These are phyloP conservation scores for Sussaba pulchella DNA, from an alignment of 2,888 invertebrate species.

Conservation along the genomic window DNA sequence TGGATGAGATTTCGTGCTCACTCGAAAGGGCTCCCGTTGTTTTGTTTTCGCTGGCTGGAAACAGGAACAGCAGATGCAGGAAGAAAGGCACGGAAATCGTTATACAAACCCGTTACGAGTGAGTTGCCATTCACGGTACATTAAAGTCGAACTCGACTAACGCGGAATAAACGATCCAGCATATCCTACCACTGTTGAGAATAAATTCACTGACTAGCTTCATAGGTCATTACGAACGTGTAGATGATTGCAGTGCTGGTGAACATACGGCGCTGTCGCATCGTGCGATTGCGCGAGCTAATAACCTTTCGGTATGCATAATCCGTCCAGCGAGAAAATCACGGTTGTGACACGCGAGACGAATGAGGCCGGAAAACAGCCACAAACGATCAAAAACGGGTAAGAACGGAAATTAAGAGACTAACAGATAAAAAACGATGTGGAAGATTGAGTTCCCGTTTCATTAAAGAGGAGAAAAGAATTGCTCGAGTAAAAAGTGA, in stretches of 20 bases:
- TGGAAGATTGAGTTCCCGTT: conserved; percentile 17
- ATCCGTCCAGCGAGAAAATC: neutral
- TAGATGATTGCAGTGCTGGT: neutral
- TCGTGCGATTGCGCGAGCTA: neutral
- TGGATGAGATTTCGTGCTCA: neutral
- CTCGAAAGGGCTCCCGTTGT: conserved; percentile 2
- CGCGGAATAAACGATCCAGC: neutral
- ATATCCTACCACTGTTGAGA: neutral
- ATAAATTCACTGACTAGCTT: neutral
- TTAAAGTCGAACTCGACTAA: neutral
- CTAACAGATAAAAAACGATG: neutral
- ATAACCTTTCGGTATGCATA: neutral
- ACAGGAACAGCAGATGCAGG: conserved; percentile 4
- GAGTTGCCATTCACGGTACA: neutral
- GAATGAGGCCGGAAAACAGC: neutral
- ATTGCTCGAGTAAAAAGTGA: conserved; percentile 47
- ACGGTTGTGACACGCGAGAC: neutral
- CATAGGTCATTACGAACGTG: neutral
- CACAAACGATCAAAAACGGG: neutral
- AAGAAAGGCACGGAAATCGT: conserved; percentile 2
- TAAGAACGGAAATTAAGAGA: neutral
- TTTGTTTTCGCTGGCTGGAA: neutral
- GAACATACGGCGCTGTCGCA: neutral
- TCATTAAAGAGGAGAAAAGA: conserved; percentile 36
- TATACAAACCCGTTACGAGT: neutral